These are phyloP conservation scores for Pao palembangensis DNA, from an alignment of 2,113 vertebrate genomes.

Conservation along the genomic window DNA sequence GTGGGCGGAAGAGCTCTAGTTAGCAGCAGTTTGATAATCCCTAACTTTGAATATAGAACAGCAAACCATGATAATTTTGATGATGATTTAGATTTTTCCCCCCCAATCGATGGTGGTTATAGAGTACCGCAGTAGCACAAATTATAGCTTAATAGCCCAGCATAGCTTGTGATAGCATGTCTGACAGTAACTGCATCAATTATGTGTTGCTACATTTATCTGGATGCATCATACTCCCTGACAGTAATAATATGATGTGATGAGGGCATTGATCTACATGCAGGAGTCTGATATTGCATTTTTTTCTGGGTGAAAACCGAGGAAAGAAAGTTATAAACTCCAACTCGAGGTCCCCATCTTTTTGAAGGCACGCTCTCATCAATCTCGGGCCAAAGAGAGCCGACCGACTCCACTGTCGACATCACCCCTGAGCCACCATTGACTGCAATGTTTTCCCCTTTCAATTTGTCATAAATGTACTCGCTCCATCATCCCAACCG, in stretches of 20 bases:
- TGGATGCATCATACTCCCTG: neutral
- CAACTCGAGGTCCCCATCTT: constrained; percentile 2
- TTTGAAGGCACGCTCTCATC: constrained; percentile 16
- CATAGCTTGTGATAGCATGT: constrained; percentile 20
- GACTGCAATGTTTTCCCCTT: constrained; percentile 43
- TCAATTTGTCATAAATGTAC: constrained; percentile 59
- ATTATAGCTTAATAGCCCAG: constrained; percentile 61
- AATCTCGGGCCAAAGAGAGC: constrained; percentile 25
- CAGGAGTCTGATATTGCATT: neutral
- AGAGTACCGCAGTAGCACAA: constrained; percentile 65
- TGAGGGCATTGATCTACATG: neutral
- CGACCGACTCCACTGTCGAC: constrained; percentile 36
- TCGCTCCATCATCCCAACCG: constrained; percentile 53
- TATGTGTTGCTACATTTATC: constrained; percentile 36
- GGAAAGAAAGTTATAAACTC: neutral
- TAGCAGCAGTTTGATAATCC: constrained; percentile 52
- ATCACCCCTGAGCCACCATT: constrained; percentile 40
- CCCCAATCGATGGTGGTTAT: neutral
- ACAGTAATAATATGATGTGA: neutral
- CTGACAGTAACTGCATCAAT: constrained; percentile 43
- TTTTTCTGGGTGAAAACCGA: neutral
- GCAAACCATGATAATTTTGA: constrained; percentile 25
- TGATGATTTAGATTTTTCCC: constrained; percentile 18
- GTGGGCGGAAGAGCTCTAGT: constrained; percentile 40
- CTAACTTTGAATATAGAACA: constrained; percentile 35